Evolutionary conservation across 64 coral and sea anemone genomes (phyloP).

Genomic region (Montipora sp.): DNA sequence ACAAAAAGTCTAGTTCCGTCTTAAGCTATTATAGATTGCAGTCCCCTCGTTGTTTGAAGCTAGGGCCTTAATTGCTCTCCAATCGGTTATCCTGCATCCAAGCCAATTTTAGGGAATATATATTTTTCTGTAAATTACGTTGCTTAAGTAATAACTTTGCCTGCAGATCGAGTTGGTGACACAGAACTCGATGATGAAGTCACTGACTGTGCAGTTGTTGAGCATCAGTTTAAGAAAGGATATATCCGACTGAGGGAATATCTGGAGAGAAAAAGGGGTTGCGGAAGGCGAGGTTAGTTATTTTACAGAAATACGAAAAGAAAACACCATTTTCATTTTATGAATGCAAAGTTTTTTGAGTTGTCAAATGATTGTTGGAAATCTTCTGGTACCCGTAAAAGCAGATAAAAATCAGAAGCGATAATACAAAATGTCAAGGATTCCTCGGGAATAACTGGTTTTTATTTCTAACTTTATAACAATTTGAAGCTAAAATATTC

Average conservation of each 20-base stretch:
- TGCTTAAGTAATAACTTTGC: background rate
- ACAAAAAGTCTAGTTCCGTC: no score
- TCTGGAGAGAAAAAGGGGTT: constrained; percentile 77
- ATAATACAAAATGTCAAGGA: background rate
- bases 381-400: constrained; percentile 30
- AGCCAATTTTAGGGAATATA: no score
- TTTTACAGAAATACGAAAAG: no score
- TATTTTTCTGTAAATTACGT: background rate
- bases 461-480: no score
- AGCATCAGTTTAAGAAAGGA: constrained; percentile 79
- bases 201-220: constrained; percentile 81
- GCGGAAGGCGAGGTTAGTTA: constrained; percentile 77
- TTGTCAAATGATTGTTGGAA: background rate
- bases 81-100: no score
- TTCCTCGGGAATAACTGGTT: background rate
- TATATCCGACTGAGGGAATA: constrained; percentile 88
- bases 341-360: background rate
- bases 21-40: no score
- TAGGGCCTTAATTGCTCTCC: no score
- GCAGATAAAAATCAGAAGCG: background rate
- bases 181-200: constrained; percentile 87
- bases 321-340: no score
- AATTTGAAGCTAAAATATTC: no score
- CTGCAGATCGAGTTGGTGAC: constrained; percentile 80
- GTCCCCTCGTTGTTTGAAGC: no score